A percentile compares a stretch with the other conserved stretches of the same genome.
Evolutionary conservation across 2,888 invertebrate genomes (phyloP).

Genomic region (Peribatodes rhomboidaria): DNA sequence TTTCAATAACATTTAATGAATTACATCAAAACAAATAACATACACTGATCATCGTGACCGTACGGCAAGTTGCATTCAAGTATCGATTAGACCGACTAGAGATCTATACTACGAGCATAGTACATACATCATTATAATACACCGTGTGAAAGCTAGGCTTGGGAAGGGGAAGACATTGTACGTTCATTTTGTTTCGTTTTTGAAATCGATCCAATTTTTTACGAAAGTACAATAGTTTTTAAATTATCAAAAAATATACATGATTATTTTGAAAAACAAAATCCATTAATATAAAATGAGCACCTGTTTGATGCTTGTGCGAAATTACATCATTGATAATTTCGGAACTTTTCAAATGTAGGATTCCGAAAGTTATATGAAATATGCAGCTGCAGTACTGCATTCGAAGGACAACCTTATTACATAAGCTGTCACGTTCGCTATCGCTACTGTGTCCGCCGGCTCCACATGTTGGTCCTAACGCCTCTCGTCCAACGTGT

Average conservation of each 20-base stretch:
- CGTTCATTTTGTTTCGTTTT: slow-evolving; percentile 10
- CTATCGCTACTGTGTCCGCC: no score
- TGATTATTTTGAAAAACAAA: no score
- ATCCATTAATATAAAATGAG: no score
- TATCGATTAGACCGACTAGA: slow-evolving; percentile 79
- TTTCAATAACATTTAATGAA: slow-evolving; percentile 85
- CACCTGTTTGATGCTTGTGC: no score
- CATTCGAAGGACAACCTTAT: no score
- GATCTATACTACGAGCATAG: slow-evolving; percentile 60
- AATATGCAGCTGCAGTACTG: no score
- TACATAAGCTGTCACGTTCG: no score
- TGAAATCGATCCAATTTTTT: background rate
- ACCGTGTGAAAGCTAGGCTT: slow-evolving; percentile 39
- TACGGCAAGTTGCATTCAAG: slow-evolving; percentile 80
- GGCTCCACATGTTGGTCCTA: no score
- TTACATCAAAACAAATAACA: slow-evolving; percentile 86
- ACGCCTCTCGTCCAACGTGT: no score
- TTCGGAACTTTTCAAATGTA: no score
- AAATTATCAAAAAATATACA: background rate
- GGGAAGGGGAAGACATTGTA: slow-evolving; percentile 41
- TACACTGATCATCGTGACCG: slow-evolving; percentile 74
- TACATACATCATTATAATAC: slow-evolving; percentile 49
- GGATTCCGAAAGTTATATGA: no score
- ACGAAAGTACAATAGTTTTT: background rate
- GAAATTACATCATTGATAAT: no score